Evolutionary conservation across 2,113 vertebrate species (phyloP), one percentile per base, ranked within the genome.

Genomic region (Ploceus nigricollis): DNA sequence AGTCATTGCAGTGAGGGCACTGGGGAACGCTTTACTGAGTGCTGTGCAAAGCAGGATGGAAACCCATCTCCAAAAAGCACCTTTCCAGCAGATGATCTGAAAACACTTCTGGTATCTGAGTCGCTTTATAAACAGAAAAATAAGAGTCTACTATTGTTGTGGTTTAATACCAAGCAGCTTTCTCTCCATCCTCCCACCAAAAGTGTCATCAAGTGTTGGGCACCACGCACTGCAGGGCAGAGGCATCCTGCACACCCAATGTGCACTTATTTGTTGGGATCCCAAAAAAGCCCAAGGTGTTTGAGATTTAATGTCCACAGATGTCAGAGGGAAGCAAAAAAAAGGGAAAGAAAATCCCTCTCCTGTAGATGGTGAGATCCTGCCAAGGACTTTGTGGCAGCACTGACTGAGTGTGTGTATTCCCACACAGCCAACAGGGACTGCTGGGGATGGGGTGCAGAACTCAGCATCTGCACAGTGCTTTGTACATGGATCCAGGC

Each of bases 1-100:
- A 51, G 6, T 22, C 37, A 9, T 11, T 1, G 1, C 37, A 61
- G 9, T 5, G 51, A 60, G 10, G 12, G 30, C 19, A 2, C 0
- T 54, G 65, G 22, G 42, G 13, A 31, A 4, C 0, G 0, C 89
- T 86, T 86, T 48, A 44, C 54, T 19, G 40, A 24, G 23, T 9
- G 10, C 24, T 81, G 16, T 40, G 44, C 28, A 48, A 63, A 92
- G 33, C 23, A 82, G 27, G 7, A 18, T 30, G 12, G 27, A 64
- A 85, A 3, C 12, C 13, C 10, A 15, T 54, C 27, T 64, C 40
- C 11, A 39, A 23, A 58, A 54, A 31, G 3, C 17, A 33, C 23
- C 18, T 70, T 69, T 23, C 23, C 24, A 78, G 37, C 12, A 72
- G 63, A 23, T 56, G 21, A 37, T 37, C 37, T 85, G 57, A 35